These are phyloP conservation scores for Halictus rubicundus DNA, from an alignment of 1,140 invertebrate genomes.

Conservation along the genomic window DNA sequence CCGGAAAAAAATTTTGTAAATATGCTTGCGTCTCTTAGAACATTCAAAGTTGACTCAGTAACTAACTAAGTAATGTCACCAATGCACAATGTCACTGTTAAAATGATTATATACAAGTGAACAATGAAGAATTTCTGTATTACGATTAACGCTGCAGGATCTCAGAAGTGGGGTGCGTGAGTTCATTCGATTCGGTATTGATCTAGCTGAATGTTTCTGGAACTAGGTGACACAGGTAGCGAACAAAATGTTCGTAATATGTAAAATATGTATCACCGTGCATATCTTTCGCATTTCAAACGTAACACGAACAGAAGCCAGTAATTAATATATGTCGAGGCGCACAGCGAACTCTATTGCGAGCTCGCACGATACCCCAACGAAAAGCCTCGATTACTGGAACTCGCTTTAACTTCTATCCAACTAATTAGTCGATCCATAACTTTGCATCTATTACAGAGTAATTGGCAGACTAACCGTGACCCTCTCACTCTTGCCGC, in stretches of 20 bases:
- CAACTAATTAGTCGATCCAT: slow-evolving; percentile 56
- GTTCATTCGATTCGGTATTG: too few species aligned
- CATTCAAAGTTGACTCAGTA: too few species aligned
- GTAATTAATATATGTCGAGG: slow-evolving; percentile 55
- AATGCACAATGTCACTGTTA: too few species aligned
- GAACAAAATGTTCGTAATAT: not conserved
- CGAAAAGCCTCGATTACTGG: slow-evolving; percentile 37
- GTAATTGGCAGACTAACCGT: slow-evolving; percentile 32
- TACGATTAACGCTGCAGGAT: too few species aligned
- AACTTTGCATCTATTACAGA: slow-evolving; percentile 60
- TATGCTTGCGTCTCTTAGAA: too few species aligned
- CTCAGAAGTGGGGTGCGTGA: too few species aligned
- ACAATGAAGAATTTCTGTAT: too few species aligned
- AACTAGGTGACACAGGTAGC: too few species aligned
- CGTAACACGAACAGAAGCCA: slow-evolving; percentile 16
- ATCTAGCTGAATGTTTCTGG: too few species aligned
- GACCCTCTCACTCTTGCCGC: slow-evolving; percentile 1
- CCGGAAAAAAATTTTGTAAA: too few species aligned
- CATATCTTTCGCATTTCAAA: slow-evolving; percentile 44
- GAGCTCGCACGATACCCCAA: slow-evolving; percentile 30
- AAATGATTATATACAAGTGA: too few species aligned
- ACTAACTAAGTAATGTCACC: too few species aligned
- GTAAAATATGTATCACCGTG: not conserved
- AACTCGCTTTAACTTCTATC: slow-evolving; percentile 56
- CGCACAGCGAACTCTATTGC: slow-evolving; percentile 34